Conservation (phyloP, 2,888 invertebrate genomes). For the Lasioglossum figueresi region DNA sequence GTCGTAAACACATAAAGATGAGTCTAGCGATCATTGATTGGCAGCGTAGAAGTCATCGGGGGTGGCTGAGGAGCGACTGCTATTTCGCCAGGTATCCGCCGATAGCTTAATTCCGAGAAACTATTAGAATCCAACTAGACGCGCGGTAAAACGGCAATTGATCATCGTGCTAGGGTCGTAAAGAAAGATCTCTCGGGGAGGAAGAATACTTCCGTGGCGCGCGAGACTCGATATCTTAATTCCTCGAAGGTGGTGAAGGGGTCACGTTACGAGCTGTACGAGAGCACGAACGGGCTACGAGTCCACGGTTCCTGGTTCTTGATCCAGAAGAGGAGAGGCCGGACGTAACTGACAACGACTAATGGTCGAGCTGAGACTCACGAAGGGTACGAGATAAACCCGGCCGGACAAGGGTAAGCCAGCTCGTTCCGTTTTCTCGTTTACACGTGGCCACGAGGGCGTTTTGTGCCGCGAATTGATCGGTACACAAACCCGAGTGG, state of each 20-base stretch:
- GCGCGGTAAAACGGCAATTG: slow-evolving; percentile 49
- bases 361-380: slow-evolving; percentile 75
- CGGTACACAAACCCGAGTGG: slow-evolving; percentile 54
- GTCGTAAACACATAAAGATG: no score
- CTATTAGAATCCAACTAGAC: slow-evolving; percentile 41
- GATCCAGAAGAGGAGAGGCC: slow-evolving; percentile 72
- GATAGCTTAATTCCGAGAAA: slow-evolving; percentile 41
- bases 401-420: slow-evolving; percentile 68
- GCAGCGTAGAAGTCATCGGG: neutral
- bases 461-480: slow-evolving; percentile 71
- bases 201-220: slow-evolving; percentile 76
- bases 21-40: no score
- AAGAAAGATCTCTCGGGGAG: slow-evolving; percentile 62
- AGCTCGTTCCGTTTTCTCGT: slow-evolving; percentile 76
- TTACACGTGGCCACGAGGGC: slow-evolving; percentile 73
- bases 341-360: slow-evolving; percentile 81
- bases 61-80: neutral
- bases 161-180: slow-evolving; percentile 42
- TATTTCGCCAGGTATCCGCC: neutral
- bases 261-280: slow-evolving; percentile 72
- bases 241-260: slow-evolving; percentile 74
- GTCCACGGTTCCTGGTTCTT: slow-evolving; percentile 75
- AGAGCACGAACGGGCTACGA: slow-evolving; percentile 64
- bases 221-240: slow-evolving; percentile 79
- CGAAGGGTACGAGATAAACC: slow-evolving; percentile 78